Evolutionary conservation across 2,888 invertebrate species (phyloP).

Genomic region (Trachelus tabidus): DNA sequence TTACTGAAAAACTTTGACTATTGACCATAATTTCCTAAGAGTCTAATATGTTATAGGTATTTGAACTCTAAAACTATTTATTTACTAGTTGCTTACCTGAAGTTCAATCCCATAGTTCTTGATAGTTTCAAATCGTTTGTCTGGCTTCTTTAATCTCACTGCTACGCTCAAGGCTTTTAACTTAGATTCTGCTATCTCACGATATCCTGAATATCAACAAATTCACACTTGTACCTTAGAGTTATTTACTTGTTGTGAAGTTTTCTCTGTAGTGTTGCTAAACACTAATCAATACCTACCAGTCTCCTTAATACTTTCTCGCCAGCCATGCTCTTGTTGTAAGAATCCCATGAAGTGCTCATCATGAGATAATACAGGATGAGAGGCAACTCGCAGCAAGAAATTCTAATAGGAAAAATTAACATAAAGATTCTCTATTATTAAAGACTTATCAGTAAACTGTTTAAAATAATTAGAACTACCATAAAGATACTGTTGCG

Average conservation of each 20-base stretch:
- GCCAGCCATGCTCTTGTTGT: constrained; percentile 83
- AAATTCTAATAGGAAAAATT: constrained; percentile 71
- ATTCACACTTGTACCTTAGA: constrained; percentile 10
- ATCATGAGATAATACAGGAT: constrained; percentile 79
- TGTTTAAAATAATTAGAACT: background rate
- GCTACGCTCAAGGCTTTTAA: constrained; percentile 80
- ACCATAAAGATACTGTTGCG: background rate
- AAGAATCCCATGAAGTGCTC: constrained; percentile 82
- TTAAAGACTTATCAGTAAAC: background rate
- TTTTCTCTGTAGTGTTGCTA: constrained; percentile 1
- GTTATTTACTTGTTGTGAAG: constrained; percentile 6
- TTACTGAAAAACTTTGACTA: constrained; percentile 65
- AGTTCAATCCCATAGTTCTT: constrained; percentile 81
- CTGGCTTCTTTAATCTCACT: constrained; percentile 78
- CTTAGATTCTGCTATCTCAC: constrained; percentile 82
- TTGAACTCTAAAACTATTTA: constrained; percentile 46
- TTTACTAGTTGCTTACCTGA: constrained; percentile 66
- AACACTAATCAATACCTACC: constrained; percentile 64
- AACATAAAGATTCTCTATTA: background rate
- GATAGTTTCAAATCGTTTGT: constrained; percentile 79
- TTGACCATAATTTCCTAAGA: background rate
- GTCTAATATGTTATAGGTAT: constrained; percentile 67
- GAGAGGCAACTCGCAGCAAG: constrained; percentile 79
- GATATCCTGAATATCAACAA: constrained; percentile 70
- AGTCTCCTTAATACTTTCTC: constrained; percentile 80